These are phyloP conservation scores for Drosophila parthenogenetica DNA, from an alignment of 2,888 invertebrate species.

Conservation along the genomic window DNA sequence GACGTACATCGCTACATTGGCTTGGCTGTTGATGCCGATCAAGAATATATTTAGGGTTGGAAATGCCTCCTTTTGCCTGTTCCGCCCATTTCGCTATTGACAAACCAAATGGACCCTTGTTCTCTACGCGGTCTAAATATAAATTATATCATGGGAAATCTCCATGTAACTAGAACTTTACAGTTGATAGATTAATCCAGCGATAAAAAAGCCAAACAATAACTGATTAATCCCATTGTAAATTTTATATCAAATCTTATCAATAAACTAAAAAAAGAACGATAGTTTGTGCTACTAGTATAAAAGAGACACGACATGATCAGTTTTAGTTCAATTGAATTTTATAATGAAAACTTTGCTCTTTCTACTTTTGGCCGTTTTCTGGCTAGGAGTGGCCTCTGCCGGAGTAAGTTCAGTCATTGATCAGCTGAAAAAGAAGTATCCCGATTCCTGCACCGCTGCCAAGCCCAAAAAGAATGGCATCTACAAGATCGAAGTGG, in stretches of 20 bases:
- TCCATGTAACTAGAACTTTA: neutral
- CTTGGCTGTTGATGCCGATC: too few species aligned
- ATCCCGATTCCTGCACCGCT: slow-evolving; percentile 33
- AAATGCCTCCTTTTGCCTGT: too few species aligned
- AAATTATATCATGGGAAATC: neutral
- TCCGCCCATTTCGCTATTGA: too few species aligned
- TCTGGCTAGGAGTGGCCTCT: slow-evolving; percentile 6
- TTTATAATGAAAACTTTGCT: slow-evolving; percentile 19
- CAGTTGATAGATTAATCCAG: neutral
- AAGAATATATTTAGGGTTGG: too few species aligned
- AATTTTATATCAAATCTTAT: slow-evolving; percentile 11
- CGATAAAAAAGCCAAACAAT: neutral
- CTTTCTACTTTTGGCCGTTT: slow-evolving; percentile 18
- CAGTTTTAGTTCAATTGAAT: neutral
- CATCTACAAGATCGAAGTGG: slow-evolving; percentile 32
- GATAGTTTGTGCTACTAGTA: slow-evolving; percentile 7
- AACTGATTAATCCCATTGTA: slow-evolving; percentile 1
- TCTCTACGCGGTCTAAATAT: too few species aligned
- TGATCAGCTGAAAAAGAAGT: slow-evolving; percentile 7
- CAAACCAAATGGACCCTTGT: too few species aligned
- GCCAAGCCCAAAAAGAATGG: slow-evolving; percentile 45
- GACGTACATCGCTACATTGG: too few species aligned
- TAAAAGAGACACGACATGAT: slow-evolving; percentile 12
- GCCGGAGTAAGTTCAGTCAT: neutral
- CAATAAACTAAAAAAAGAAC: neutral